Base-by-base conservation (phyloP, 2,888 invertebrate species). In the Sarcophaga caerulescens region DNA sequence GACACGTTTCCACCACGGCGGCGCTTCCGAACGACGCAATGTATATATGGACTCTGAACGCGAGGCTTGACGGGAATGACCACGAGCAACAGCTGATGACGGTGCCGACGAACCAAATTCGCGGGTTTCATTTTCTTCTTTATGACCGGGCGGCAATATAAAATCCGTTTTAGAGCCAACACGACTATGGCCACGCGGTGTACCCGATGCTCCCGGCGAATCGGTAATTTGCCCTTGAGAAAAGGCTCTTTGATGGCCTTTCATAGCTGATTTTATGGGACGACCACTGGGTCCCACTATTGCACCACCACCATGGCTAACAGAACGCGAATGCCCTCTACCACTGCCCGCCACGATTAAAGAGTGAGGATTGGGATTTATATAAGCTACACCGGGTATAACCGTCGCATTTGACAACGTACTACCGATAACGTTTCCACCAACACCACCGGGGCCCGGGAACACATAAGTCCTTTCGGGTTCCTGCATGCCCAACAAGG, bases 41-140 rank as follows among this genome's bases (percentile, higher is more conserved):
- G 98, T 98, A 93, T 98, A 98, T 88, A 98, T 97, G 80, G 97
- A 97, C 93, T 98, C 98, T 11, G 97, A 97, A 89, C 97, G 95
- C 17, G 97, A 97, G 1, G 97, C 97, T 93, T 97, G 97, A n/a
- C 97, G 95, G 6, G 97, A 97, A 93, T 97, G 97, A 3, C 96
- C 96, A 81, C 95, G 94, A 0, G 90, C 90, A 3, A 94, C 94
- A 88, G 94, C 92, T 90, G 93, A 94, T 63, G 93, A 94, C 69
- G 92, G 92, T 68, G 92, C 93, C 2, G 94, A 94, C 11, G 91
- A 90, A 0, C 91, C 91, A 45, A 91, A 90, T 19, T 94, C 93
- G 21, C 94, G 94, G 87, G 96, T 96, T 88, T 96, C 95, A 90
- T 97, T 96, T 52, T 94, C 93, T 88, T 97, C 97, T 89, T 97